Conservation (phyloP, 2,113 vertebrate genomes). For the Miniopterus natalensis region DNA sequence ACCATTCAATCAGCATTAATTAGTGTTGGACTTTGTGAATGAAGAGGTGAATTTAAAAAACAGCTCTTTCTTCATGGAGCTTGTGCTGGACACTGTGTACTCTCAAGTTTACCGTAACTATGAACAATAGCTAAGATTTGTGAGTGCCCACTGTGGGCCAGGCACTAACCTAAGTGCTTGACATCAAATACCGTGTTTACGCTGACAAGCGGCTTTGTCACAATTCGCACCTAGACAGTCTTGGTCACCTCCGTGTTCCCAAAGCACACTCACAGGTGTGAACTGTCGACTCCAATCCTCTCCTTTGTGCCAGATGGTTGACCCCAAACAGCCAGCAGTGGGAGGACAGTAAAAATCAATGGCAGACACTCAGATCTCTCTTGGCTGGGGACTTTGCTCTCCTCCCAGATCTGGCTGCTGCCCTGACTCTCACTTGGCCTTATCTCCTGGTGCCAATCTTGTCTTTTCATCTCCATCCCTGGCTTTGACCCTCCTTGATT, state of each 20-base stretch:
- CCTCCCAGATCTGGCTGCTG: background rate
- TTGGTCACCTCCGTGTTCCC: background rate
- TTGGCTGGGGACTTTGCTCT: background rate
- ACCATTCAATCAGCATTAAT: background rate
- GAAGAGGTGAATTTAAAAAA: background rate
- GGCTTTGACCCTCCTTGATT: background rate
- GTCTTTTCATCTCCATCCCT: background rate
- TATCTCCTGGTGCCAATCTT: background rate
- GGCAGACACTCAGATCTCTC: background rate
- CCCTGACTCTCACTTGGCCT: background rate
- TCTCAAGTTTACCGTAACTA: background rate
- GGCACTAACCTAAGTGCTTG: background rate
- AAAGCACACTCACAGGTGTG: background rate
- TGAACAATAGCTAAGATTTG: background rate
- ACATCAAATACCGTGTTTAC: rapidly evolving
- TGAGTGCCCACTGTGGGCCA: background rate
- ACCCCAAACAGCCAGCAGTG: background rate
- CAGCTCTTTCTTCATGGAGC: background rate
- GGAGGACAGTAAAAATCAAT: background rate
- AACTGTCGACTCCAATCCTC: background rate
- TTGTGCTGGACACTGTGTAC: background rate
- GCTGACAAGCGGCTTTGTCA: background rate
- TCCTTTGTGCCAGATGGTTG: background rate
- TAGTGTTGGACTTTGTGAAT: background rate
- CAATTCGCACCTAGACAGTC: background rate